Conservation (phyloP, 2,113 vertebrate species). For the Herpetotheres cachinnans region DNA sequence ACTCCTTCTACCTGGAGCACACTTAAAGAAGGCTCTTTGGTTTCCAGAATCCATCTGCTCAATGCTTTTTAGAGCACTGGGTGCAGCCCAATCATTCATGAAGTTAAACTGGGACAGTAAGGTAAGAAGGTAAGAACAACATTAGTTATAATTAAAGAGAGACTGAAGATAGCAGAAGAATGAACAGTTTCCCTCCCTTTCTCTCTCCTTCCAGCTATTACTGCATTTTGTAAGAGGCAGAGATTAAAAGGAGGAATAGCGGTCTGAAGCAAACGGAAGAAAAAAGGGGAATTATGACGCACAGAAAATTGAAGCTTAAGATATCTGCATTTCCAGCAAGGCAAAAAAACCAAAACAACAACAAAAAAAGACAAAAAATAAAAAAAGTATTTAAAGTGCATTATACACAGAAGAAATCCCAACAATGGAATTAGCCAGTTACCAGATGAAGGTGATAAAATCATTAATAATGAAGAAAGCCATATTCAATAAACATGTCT, state of each 20-base stretch:
- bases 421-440: background rate
- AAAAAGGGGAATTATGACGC: background rate
- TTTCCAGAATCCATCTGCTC: background rate
- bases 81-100: background rate
- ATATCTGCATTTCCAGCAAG: background rate
- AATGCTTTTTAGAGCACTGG: background rate
- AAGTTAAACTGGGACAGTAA: background rate
- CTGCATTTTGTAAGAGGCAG: background rate
- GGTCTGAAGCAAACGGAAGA: background rate
- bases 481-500: slow-evolving; percentile 24
- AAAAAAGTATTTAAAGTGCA: background rate
- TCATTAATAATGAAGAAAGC: slow-evolving; percentile 31
- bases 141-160: background rate
- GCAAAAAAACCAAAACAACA: background rate
- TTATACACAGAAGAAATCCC: background rate
- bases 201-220: background rate
- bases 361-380: background rate
- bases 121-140: background rate
- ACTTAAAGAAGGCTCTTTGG: background rate
- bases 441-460: background rate
- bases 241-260: background rate
- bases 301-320: background rate
- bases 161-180: background rate
- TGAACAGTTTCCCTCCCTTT: background rate
- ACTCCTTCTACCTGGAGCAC: background rate